Evolutionary conservation across 2,113 vertebrate genomes (phyloP).

Genomic region (Trematocara marginatum): DNA sequence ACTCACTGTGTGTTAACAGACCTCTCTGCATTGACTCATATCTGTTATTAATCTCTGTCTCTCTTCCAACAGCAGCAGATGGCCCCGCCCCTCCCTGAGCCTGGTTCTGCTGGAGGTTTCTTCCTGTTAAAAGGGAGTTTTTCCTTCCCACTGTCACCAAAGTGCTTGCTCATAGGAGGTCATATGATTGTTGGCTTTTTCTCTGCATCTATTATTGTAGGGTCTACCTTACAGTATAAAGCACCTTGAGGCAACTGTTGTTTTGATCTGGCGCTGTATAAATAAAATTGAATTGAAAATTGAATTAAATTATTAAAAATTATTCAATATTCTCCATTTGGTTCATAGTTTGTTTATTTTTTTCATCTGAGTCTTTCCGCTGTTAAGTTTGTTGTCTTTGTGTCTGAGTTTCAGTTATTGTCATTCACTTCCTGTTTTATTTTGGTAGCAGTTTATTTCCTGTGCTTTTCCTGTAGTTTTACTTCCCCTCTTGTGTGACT

Average conservation of each 20-base stretch:
- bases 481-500: neutral
- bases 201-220: too few relatives aligned
- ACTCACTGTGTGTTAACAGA: too few relatives aligned
- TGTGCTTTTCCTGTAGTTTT: neutral
- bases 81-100: fast-evolving
- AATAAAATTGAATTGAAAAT: too few relatives aligned
- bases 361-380: neutral
- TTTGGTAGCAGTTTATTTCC: neutral
- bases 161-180: neutral
- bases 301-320: neutral
- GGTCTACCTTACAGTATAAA: too few relatives aligned
- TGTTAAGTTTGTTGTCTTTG: neutral
- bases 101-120: fast-evolving
- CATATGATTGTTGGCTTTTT: too few relatives aligned
- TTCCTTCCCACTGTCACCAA: too few relatives aligned
- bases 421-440: neutral
- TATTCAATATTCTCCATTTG: neutral
- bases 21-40: too few relatives aligned
- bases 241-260: fast-evolving
- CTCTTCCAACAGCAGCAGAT: fast-evolving
- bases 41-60: too few relatives aligned
- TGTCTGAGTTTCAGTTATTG: neutral
- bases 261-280: fast-evolving
- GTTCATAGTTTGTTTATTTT: neutral
- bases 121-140: too few relatives aligned